These are phyloP conservation scores for Drosophila mimetica DNA, from an alignment of 2,888 invertebrate species.

Conservation along the genomic window DNA sequence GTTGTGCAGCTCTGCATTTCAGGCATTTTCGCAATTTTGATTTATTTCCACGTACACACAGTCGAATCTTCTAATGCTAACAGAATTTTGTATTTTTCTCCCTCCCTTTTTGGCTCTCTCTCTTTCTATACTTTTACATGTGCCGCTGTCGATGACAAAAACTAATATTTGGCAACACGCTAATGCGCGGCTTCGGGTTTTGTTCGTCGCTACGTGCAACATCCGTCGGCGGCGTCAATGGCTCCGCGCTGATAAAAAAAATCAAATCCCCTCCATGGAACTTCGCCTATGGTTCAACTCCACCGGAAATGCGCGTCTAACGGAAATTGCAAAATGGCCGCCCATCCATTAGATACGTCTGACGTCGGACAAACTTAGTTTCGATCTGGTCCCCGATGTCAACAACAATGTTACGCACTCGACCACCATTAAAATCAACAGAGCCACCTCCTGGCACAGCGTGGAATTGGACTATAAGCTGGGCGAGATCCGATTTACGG, in stretches of 20 bases:
- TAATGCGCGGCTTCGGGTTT: constrained; percentile 56
- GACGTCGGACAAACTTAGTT: constrained; percentile 93
- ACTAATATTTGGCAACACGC: constrained; percentile 63
- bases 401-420: constrained; percentile 91
- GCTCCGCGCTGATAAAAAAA: constrained; percentile 35
- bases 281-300: constrained; percentile 7
- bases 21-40: constrained; percentile 69
- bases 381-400: constrained; percentile 91
- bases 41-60: constrained; percentile 58
- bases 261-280: background rate
- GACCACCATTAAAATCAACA: constrained; percentile 92
- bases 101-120: constrained; percentile 22
- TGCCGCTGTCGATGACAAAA: constrained; percentile 52
- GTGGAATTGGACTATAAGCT: constrained; percentile 91
- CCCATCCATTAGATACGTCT: constrained; percentile 87
- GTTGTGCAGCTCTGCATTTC: constrained; percentile 28
- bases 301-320: constrained; percentile 75
- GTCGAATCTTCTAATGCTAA: constrained; percentile 64
- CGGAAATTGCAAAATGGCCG: constrained; percentile 77
- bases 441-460: constrained; percentile 92
- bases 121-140: constrained; percentile 49
- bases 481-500: constrained; percentile 90
- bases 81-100: constrained; percentile 53
- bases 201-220: constrained; percentile 63
- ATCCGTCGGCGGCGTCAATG: constrained; percentile 54